These are phyloP conservation scores for Polypedilum pembai DNA, from an alignment of 1,140 invertebrate genomes.

Conservation along the genomic window DNA sequence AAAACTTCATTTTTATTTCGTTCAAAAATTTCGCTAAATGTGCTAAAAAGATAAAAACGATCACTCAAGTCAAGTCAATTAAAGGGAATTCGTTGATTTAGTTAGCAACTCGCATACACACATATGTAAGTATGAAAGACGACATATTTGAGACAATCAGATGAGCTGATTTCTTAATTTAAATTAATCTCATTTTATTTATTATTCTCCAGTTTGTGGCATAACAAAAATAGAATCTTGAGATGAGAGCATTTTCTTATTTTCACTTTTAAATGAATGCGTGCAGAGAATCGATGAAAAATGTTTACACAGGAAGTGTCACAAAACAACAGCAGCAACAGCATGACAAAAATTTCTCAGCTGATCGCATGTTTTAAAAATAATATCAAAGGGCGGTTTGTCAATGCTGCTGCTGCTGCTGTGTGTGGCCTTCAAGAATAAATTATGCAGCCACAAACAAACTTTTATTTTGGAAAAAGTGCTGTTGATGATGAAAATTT, in stretches of 20 bases:
- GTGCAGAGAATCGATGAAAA: neutral
- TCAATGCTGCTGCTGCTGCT: too few species aligned
- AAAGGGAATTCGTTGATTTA: too few species aligned
- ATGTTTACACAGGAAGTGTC: neutral
- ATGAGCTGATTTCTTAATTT: neutral
- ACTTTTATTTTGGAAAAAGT: neutral
- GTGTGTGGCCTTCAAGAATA: too few species aligned
- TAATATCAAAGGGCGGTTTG: too few species aligned
- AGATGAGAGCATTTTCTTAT: neutral
- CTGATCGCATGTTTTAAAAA: neutral
- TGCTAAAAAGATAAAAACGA: too few species aligned
- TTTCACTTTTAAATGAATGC: neutral
- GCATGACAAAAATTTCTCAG: neutral
- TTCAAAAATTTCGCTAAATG: too few species aligned
- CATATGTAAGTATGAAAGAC: too few species aligned
- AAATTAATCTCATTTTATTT: neutral
- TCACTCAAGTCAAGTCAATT: too few species aligned
- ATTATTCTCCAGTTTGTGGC: neutral
- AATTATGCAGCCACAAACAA: too few species aligned
- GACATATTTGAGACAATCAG: neutral
- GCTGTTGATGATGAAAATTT: neutral
- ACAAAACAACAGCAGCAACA: neutral
- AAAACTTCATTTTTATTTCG: too few species aligned
- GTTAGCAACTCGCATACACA: too few species aligned
- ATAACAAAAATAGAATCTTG: neutral